phyloP scores from a whole-genome alignment of 2,113 vertebrate genomes.

The Oxyura jamaicensis region DNA sequence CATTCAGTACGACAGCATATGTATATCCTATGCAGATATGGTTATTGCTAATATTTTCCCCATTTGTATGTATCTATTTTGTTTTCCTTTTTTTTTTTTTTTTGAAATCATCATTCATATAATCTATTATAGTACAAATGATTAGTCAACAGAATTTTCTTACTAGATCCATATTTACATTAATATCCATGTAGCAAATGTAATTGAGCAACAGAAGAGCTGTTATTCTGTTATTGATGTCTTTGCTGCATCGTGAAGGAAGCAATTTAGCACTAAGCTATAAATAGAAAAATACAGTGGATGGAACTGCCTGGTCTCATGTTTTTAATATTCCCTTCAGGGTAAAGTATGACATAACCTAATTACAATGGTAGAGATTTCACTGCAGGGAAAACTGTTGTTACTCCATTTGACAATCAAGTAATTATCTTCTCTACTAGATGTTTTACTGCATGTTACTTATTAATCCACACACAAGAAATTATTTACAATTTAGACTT shows the following conservation, averaged over 20 bases:
- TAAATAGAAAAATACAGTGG: conserved; percentile 72
- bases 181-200: conserved; percentile 60
- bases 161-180: conserved; percentile 53
- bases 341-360: conserved; percentile 75
- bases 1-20: accelerated
- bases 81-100: neutral
- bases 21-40: neutral
- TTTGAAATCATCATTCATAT: neutral
- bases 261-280: conserved; percentile 69
- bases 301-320: conserved; percentile 60
- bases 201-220: conserved; percentile 58
- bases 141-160: conserved; percentile 53
- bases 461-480: conserved; percentile 69
- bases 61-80: neutral
- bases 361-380: conserved; percentile 75
- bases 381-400: conserved; percentile 72
- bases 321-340: conserved; percentile 76
- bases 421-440: conserved; percentile 77
- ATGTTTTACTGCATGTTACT: conserved; percentile 68
- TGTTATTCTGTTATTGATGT: conserved; percentile 62
- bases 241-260: conserved; percentile 57
- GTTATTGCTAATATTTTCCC: neutral
- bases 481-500: conserved; percentile 66
- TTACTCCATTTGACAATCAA: conserved; percentile 79
- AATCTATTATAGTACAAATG: conserved; percentile 12